Percentiles rank a stretch among this genome's conserved stretches.
Evolutionary conservation across 2,888 invertebrate species (phyloP).

Genomic region (Ophion obscuratus): DNA sequence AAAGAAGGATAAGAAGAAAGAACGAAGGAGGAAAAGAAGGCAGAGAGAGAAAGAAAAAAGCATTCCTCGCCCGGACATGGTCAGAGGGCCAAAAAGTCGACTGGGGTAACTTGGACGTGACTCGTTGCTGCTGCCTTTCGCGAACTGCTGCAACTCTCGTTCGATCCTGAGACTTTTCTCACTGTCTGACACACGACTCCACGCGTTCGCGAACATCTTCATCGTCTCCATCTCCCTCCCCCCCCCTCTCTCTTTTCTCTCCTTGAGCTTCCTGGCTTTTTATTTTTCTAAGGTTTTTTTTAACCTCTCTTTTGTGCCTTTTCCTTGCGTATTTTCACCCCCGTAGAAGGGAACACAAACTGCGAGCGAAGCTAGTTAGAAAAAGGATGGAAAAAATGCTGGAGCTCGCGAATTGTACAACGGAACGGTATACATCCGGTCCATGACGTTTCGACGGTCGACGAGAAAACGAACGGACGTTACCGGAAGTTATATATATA

Average conservation of each 20-base stretch:
- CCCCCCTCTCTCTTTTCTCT: slow-evolving; percentile 17
- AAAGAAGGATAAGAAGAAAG: neutral
- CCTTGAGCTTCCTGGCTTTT: slow-evolving; percentile 12
- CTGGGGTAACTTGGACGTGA: slow-evolving; percentile 34
- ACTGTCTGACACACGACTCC: slow-evolving; percentile 9
- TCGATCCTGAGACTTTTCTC: slow-evolving; percentile 23
- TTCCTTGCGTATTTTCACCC: slow-evolving; percentile 8
- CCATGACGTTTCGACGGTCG: neutral
- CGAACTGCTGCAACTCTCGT: slow-evolving; percentile 10
- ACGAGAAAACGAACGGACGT: slow-evolving; percentile 12
- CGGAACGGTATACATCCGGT: neutral
- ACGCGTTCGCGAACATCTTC: neutral
- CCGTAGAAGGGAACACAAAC: slow-evolving; percentile 8
- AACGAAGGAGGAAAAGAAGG: neutral
- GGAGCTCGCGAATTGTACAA: neutral
- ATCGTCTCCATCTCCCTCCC: neutral
- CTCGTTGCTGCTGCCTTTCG: slow-evolving; percentile 3
- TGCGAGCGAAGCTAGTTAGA: slow-evolving; percentile 15
- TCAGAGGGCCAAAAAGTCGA: slow-evolving; percentile 12
- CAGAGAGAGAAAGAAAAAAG: neutral
- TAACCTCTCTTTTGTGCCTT: neutral
- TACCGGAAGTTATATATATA: slow-evolving; percentile 6
- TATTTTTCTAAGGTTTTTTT: neutral
- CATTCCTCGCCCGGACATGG: slow-evolving; percentile 23
- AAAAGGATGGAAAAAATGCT: slow-evolving; percentile 8